These are phyloP conservation scores for Palythoa caribaeorum DNA, from an alignment of 92 coral and sea anemone species.

Conservation along the genomic window DNA sequence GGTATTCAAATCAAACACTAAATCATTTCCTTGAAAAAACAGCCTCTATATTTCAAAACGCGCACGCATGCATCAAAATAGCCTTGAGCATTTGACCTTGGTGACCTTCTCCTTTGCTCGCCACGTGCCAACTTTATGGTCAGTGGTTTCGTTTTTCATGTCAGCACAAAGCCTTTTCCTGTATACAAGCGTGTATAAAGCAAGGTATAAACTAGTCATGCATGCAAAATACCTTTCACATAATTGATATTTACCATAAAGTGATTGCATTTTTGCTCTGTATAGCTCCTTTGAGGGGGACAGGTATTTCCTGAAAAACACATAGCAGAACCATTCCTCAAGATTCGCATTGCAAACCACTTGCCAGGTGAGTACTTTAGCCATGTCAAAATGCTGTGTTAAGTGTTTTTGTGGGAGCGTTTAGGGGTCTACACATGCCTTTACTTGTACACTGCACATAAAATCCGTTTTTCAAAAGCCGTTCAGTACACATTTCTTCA, in stretches of 20 bases:
- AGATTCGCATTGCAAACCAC: not conserved
- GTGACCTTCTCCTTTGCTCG: constrained; percentile 18
- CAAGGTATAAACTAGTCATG: constrained; percentile 1
- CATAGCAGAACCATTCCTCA: not conserved
- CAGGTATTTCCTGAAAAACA: not conserved
- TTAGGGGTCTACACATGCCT: not conserved
- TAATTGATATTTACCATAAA: not conserved
- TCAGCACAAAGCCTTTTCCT: constrained; percentile 34
- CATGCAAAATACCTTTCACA: constrained; percentile 11
- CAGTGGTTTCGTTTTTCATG: constrained; percentile 13
- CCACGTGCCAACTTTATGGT: constrained; percentile 41
- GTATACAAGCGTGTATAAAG: constrained; percentile 12
- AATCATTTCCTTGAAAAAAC: not conserved
- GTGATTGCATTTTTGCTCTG: not conserved
- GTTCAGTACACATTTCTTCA: not conserved
- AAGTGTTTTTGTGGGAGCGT: not conserved
- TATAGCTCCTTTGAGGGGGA: not conserved
- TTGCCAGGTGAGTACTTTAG: constrained; percentile 30
- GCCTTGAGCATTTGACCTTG: constrained; percentile 33
- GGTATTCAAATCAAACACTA: not conserved
- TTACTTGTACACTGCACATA: too few relatives aligned
- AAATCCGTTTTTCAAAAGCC: not conserved
- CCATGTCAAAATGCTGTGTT: not conserved
- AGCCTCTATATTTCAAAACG: too few relatives aligned
- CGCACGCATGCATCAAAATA: not conserved